phyloP scores from a whole-genome alignment of 2,113 vertebrate species.

The Zootoca vivipara region DNA sequence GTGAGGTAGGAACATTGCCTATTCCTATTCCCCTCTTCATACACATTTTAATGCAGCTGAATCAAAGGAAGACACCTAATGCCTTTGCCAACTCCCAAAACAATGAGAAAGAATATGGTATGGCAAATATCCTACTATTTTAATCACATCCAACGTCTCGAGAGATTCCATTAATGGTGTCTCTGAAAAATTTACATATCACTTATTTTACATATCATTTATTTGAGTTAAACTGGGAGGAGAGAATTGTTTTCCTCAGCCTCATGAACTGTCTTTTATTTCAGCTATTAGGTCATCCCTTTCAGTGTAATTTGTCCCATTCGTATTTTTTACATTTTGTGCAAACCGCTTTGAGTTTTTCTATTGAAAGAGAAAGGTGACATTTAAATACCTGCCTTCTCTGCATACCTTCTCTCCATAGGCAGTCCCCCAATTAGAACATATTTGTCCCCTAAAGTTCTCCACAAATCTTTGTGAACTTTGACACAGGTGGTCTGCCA shows the following conservation, averaged over 20 bases:
- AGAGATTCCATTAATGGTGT: neutral
- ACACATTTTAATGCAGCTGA: neutral
- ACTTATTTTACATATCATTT: too few relatives aligned
- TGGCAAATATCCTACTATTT: slow-evolving; percentile 7
- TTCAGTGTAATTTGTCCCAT: neutral
- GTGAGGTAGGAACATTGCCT: too few relatives aligned
- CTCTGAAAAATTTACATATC: neutral
- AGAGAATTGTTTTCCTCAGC: neutral
- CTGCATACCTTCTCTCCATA: too few relatives aligned
- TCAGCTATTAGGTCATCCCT: neutral
- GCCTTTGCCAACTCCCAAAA: neutral
- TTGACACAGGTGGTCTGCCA: neutral
- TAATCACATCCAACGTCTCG: neutral
- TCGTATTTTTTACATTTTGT: neutral
- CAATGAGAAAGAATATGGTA: neutral
- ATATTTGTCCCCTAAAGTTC: neutral
- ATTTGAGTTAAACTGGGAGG: neutral
- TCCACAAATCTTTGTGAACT: neutral
- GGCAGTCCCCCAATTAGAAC: neutral
- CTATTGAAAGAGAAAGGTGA: neutral
- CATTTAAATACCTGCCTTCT: neutral
- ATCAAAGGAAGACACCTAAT: neutral
- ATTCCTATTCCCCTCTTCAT: too few relatives aligned
- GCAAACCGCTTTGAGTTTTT: neutral
- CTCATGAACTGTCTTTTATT: neutral